A percentile compares a stretch with the other conserved stretches of the same genome.
These are phyloP conservation scores for Sapayoa aenigma DNA, from an alignment of 2,113 vertebrate genomes.

Conservation along the genomic window DNA sequence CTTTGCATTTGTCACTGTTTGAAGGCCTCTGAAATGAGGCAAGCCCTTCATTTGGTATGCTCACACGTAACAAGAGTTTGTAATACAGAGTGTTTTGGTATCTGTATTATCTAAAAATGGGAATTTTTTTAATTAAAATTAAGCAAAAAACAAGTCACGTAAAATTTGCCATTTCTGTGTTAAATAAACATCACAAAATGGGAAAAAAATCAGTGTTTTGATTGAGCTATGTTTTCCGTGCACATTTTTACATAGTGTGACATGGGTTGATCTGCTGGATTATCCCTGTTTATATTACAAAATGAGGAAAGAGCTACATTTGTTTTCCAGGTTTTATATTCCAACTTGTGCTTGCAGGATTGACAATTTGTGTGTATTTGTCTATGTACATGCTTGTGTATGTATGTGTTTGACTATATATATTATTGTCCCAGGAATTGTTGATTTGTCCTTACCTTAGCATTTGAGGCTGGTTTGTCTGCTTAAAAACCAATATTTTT, in stretches of 20 bases:
- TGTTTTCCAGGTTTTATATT: background rate
- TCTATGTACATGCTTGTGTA: background rate
- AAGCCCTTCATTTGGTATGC: background rate
- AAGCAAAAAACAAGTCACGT: background rate
- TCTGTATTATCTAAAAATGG: background rate
- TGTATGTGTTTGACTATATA: background rate
- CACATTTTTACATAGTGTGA: background rate
- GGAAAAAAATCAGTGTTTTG: background rate
- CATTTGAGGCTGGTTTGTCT: background rate
- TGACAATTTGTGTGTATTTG: background rate
- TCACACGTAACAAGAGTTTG: background rate
- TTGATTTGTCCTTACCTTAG: background rate
- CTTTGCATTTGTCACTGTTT: background rate
- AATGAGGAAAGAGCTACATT: background rate
- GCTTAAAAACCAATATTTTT: background rate
- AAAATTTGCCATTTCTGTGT: background rate
- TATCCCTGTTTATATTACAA: background rate
- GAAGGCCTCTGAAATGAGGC: background rate
- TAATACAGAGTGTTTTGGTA: background rate
- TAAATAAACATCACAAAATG: background rate
- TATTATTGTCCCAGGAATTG: background rate
- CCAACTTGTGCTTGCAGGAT: background rate
- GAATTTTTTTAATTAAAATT: background rate
- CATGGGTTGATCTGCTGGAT: rapidly evolving
- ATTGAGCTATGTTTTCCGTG: background rate